Percentiles rank a stretch among this genome's conserved stretches.
Evolutionary conservation across 1,140 invertebrate genomes (phyloP).

Genomic region (Papilio polyxenes): DNA sequence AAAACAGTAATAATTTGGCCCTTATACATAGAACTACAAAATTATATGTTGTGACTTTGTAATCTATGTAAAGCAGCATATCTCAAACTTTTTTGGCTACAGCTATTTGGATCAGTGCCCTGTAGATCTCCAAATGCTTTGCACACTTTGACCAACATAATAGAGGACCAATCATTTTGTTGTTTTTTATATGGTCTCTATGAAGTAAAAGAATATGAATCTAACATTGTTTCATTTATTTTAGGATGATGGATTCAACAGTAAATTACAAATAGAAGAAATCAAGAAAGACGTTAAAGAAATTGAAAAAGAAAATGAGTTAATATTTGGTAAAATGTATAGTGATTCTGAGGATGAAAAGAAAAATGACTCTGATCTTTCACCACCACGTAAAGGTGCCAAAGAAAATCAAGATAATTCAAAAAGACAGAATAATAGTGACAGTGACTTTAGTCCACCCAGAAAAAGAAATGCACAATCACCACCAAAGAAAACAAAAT

Average conservation of each 20-base stretch:
- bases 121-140: no score
- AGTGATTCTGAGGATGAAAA: conserved; percentile 75
- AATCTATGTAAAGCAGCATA: no score
- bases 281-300: conserved; percentile 67
- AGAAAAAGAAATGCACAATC: conserved; percentile 42
- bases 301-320: conserved; percentile 70
- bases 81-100: no score
- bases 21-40: no score
- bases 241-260: conserved; percentile 78
- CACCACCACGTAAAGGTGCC: conserved; percentile 55
- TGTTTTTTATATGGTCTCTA: no score
- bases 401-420: conserved; percentile 44
- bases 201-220: conserved; percentile 14
- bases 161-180: no score
- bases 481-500: conserved; percentile 39
- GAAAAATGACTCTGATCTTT: conserved; percentile 65
- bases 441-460: conserved; percentile 63
- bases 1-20: no score
- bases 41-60: no score
- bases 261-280: conserved; percentile 70
- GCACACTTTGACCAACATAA: no score
- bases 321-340: conserved; percentile 77
- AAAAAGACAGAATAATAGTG: conserved; percentile 48
- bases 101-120: no score
- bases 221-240: conserved; percentile 38